Conservation (phyloP, 2,797 vertebrate species). For the Neosilurus mollespiculum region DNA sequence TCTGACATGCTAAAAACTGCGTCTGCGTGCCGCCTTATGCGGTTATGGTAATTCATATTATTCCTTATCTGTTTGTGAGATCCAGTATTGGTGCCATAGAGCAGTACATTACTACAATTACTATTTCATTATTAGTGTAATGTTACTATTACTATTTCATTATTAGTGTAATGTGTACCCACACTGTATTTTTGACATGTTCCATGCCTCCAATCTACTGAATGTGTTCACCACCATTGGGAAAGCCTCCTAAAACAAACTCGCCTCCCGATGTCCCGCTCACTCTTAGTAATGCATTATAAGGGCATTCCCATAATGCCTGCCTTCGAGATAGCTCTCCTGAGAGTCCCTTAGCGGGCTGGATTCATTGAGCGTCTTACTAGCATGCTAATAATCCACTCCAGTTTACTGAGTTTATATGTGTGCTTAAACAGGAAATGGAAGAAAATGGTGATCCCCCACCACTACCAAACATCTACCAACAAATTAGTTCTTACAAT, state of each 20-base stretch:
- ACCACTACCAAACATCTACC: not conserved
- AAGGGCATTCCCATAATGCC: slow-evolving; percentile 34
- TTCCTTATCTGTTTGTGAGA: not conserved
- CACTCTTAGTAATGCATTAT: slow-evolving; percentile 52
- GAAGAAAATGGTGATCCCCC: slow-evolving; percentile 16
- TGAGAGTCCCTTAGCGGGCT: slow-evolving; percentile 25
- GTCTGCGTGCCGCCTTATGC: too few species aligned
- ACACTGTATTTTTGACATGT: slow-evolving; percentile 27
- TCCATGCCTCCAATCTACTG: slow-evolving; percentile 9
- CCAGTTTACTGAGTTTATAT: slow-evolving; percentile 16
- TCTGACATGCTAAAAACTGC: too few species aligned
- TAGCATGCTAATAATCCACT: slow-evolving; percentile 22
- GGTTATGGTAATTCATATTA: not conserved
- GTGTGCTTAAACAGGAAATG: slow-evolving; percentile 20
- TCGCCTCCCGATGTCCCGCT: slow-evolving; percentile 51
- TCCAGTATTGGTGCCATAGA: slow-evolving; percentile 5
- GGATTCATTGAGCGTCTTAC: slow-evolving; percentile 30
- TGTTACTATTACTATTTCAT: too few species aligned
- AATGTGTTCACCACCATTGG: slow-evolving; percentile 41
- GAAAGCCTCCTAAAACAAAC: slow-evolving; percentile 59
- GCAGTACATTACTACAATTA: too few species aligned
- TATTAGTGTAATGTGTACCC: not conserved
- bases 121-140: too few species aligned
- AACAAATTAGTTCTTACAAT: slow-evolving; percentile 11
- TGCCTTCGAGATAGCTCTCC: slow-evolving; percentile 9